Conservation (phyloP, 2,888 invertebrate species). For the Volucella zonaria region DNA sequence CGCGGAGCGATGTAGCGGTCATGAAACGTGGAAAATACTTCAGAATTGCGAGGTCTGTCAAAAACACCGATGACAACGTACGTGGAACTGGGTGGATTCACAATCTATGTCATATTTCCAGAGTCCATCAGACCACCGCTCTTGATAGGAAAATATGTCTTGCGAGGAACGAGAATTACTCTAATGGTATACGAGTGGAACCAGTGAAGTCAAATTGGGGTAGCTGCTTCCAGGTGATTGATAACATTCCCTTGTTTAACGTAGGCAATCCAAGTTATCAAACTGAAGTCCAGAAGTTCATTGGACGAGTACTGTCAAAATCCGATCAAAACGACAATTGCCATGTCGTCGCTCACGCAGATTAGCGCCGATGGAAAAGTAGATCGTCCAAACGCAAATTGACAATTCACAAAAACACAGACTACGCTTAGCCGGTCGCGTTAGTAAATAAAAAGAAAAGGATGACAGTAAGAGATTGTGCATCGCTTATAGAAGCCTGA, state of each 20-base stretch:
- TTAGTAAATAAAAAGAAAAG: too few relatives aligned
- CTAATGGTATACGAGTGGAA: too few relatives aligned
- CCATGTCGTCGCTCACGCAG: not conserved
- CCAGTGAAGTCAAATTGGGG: not conserved
- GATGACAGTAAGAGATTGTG: too few relatives aligned
- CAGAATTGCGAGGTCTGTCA: too few relatives aligned
- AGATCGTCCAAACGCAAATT: not conserved
- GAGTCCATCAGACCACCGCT: not conserved
- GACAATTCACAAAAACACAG: too few relatives aligned
- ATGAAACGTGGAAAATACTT: too few relatives aligned
- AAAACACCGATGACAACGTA: not conserved
- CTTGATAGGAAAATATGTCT: too few relatives aligned
- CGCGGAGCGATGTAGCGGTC: too few relatives aligned
- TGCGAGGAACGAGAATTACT: not conserved
- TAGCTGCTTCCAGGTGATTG: constrained; percentile 9
- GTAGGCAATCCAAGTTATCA: not conserved
- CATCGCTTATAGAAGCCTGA: too few relatives aligned
- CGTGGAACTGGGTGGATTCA: not conserved
- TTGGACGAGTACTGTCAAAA: not conserved
- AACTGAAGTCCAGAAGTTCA: not conserved
- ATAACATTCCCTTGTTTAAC: not conserved
- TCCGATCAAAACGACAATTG: constrained; percentile 3
- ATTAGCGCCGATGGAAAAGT: not conserved
- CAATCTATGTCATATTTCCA: not conserved
- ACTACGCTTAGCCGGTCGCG: too few relatives aligned